These are phyloP conservation scores for Dromaius novaehollandiae DNA, from an alignment of 2,113 vertebrate species.

Conservation along the genomic window DNA sequence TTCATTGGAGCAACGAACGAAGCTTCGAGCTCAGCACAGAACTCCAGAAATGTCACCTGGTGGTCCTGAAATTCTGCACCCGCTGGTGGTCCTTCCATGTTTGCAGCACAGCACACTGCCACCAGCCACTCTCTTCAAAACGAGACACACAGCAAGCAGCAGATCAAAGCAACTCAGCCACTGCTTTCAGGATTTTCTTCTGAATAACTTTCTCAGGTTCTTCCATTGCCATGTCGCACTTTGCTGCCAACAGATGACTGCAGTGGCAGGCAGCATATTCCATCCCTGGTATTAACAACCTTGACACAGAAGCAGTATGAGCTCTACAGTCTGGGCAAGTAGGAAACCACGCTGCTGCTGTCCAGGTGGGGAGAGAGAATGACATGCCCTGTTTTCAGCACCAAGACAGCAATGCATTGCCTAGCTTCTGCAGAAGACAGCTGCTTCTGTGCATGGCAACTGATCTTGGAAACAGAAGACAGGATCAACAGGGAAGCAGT, in stretches of 20 bases:
- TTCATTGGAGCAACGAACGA: neutral
- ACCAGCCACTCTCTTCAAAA: neutral
- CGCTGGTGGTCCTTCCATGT: neutral
- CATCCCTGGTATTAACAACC: neutral
- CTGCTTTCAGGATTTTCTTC: neutral
- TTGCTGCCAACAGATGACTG: neutral
- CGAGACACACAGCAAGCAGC: neutral
- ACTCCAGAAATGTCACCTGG: neutral
- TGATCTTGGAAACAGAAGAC: neutral
- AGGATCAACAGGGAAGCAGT: neutral
- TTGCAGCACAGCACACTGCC: neutral
- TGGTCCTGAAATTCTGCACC: neutral
- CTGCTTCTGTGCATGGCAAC: neutral
- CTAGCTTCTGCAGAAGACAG: neutral
- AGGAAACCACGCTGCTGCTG: neutral
- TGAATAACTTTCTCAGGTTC: neutral
- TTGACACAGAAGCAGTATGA: neutral
- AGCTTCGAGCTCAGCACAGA: neutral
- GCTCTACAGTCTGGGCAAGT: neutral
- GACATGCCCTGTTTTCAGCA: fast-evolving
- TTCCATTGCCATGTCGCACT: fast-evolving
- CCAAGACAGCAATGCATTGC: neutral
- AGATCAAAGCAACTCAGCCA: neutral
- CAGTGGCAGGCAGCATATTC: neutral
- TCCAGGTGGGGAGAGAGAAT: neutral